These are phyloP conservation scores for Lacerta bilineata DNA, from an alignment of 2,797 vertebrate species.

Conservation along the genomic window DNA sequence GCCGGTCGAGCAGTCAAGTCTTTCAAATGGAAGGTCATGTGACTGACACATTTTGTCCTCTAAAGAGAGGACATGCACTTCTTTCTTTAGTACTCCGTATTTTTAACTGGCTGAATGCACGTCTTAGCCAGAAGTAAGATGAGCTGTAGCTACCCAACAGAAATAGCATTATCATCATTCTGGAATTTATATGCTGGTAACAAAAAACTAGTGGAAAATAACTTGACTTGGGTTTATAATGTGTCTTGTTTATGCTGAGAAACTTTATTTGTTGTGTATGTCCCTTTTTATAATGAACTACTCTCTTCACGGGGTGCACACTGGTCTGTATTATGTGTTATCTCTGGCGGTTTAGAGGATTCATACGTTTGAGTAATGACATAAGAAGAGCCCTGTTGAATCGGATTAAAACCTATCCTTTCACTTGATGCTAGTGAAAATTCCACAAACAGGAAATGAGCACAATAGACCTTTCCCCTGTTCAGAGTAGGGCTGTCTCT, in stretches of 20 bases:
- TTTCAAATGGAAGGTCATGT: constrained; percentile 71
- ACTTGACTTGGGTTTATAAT: constrained; percentile 3
- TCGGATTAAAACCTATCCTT: too few relatives aligned
- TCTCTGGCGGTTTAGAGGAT: neutral
- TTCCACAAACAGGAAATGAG: too few relatives aligned
- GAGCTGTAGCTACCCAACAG: constrained; percentile 40
- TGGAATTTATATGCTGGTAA: constrained; percentile 24
- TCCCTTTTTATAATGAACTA: neutral
- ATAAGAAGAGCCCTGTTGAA: too few relatives aligned
- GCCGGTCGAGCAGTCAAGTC: constrained; percentile 58
- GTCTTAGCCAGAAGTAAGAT: constrained; percentile 43
- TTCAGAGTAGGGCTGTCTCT: too few relatives aligned
- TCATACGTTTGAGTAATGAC: neutral
- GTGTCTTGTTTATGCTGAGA: neutral
- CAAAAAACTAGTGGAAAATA: constrained; percentile 14
- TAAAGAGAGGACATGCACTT: constrained; percentile 68
- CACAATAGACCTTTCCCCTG: too few relatives aligned
- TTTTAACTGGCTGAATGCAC: constrained; percentile 63
- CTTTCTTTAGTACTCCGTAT: constrained; percentile 65
- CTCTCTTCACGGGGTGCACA: neutral
- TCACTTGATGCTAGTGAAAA: too few relatives aligned
- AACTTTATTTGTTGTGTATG: neutral
- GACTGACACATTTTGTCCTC: constrained; percentile 74
- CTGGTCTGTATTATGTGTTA: neutral
- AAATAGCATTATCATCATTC: constrained; percentile 17